Conservation (phyloP, 2,888 invertebrate genomes). For the Dermolepida albohirtum region DNA sequence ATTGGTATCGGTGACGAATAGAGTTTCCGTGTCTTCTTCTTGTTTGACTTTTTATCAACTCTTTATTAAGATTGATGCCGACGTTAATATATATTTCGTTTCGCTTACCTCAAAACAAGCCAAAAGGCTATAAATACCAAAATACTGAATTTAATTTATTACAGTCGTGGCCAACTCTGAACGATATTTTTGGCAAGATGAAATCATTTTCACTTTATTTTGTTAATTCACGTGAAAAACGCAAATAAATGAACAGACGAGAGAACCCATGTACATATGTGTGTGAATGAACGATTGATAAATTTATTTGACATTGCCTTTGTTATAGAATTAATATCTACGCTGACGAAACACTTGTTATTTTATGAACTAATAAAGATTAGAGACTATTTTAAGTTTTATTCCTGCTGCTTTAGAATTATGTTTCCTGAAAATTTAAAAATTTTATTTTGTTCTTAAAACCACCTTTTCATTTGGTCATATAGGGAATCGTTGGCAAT, state of each 20-base stretch:
- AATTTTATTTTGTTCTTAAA: no score
- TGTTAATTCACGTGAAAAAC: conserved; percentile 11
- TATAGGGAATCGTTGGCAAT: no score
- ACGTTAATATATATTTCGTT: not conserved
- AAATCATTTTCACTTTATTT: conserved; percentile 20
- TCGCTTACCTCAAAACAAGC: not conserved
- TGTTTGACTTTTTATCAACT: not conserved
- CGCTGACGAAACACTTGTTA: no score
- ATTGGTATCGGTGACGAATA: not conserved
- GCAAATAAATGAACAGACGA: not conserved
- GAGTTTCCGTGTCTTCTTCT: not conserved
- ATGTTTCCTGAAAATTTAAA: no score
- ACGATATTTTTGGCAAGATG: conserved; percentile 28
- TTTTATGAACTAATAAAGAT: no score
- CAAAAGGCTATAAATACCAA: conserved; percentile 22
- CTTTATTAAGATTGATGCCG: conserved; percentile 17
- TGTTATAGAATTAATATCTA: not conserved
- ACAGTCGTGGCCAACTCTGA: not conserved
- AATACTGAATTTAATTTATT: conserved; percentile 3
- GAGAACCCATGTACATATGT: no score
- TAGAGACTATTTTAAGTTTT: no score
- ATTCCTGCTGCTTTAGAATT: no score
- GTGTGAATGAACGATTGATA: not conserved
- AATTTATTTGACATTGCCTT: not conserved
- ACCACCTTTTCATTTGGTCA: no score